phyloP scores from a whole-genome alignment of 2,797 vertebrate genomes.

The Eulemur coronatus region DNA sequence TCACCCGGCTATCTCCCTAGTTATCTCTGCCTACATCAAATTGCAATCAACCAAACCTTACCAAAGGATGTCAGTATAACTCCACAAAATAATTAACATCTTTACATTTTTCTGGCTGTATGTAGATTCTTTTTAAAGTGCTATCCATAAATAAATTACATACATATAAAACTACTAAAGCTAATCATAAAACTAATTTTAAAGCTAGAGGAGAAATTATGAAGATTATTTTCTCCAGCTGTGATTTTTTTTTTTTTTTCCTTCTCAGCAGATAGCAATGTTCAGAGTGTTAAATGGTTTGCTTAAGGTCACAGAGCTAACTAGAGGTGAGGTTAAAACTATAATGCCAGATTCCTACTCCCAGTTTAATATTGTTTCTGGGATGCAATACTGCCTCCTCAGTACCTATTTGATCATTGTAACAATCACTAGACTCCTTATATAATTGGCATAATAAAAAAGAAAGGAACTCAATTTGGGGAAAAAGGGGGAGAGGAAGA shows the following conservation, averaged over 20 bases:
- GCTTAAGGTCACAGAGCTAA: not conserved
- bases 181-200: not conserved
- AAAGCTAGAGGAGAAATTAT: not conserved
- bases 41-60: constrained; percentile 73
- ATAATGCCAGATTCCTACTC: not conserved
- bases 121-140: constrained; percentile 4
- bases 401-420: not conserved
- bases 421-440: too few relatives aligned
- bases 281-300: constrained; percentile 24
- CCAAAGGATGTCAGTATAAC: constrained; percentile 88
- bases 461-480: not conserved
- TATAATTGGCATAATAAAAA: not conserved
- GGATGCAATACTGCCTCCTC: not conserved
- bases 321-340: not conserved
- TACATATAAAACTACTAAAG: not conserved
- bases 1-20: not conserved
- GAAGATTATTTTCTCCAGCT: not conserved
- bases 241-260: not conserved
- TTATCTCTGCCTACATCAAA: not conserved
- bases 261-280: not conserved
- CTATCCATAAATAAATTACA: not conserved
- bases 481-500: fast-evolving
- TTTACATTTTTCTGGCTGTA: constrained; percentile 76
- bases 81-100: constrained; percentile 72
- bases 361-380: not conserved